Conservation (phyloP, 2,113 vertebrate genomes). For the human region DNA sequence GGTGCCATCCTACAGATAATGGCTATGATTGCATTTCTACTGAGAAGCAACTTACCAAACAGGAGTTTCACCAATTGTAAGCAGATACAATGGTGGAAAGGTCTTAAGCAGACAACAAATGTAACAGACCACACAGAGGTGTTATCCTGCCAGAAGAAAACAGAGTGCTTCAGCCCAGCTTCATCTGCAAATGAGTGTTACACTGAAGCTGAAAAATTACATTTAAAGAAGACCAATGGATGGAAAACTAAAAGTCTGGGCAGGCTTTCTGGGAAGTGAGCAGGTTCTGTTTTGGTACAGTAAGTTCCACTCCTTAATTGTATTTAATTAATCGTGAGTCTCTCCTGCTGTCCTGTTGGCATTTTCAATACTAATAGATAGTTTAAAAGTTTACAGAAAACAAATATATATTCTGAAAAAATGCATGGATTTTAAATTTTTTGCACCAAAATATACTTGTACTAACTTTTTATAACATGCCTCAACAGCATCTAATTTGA, state of each 20-base stretch:
- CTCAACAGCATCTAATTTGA: not conserved
- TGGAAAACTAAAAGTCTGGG: not conserved
- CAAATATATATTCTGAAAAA: not conserved
- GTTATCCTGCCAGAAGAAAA: not conserved
- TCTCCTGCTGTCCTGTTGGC: constrained; percentile 29
- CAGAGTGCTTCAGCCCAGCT: not conserved
- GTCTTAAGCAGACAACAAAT: not conserved
- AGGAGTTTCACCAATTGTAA: not conserved
- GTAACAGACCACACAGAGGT: not conserved
- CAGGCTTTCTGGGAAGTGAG: not conserved
- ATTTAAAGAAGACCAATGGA: not conserved
- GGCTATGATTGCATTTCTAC: not conserved
- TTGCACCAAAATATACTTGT: not conserved
- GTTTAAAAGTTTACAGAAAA: not conserved
- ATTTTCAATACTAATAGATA: constrained; percentile 25
- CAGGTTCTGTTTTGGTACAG: not conserved
- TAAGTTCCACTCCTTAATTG: not conserved
- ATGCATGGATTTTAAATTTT: not conserved
- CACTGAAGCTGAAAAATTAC: not conserved
- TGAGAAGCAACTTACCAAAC: not conserved
- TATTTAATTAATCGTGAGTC: constrained; percentile 39
- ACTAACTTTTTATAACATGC: not conserved
- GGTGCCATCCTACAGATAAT: not conserved
- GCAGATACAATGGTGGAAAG: not conserved
- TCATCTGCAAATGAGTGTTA: not conserved